Evolutionary conservation across 2,113 vertebrate genomes (phyloP), one percentile per base, ranked within the genome.

Genomic region (Pseudorhombus dupliciocellatus): DNA sequence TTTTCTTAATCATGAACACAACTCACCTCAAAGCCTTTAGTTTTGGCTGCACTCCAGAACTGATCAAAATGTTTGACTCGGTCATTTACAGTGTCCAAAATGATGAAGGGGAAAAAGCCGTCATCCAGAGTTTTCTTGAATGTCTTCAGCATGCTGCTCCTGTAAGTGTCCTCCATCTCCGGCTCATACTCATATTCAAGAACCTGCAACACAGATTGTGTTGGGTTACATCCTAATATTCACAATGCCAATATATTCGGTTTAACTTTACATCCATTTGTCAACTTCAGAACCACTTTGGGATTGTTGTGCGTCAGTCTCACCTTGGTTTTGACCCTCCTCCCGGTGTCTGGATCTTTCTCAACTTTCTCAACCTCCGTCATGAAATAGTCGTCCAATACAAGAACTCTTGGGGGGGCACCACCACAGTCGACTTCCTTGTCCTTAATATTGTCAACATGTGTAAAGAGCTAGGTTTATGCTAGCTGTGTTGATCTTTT

Each of bases 41-140:
- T 99, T 93, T 99, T 99, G 59, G 97, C 97, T 73, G 98, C 96
- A 63, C 98, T 99, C 98, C 98, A 99, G 85, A 99, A 99, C 88
- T 97, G 97, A 68, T 99, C 98, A 84, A 99, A 99, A 81, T 98
- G 96, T 81, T 96, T 95, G 62, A 99, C 97, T 85, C 91, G 92
- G 75, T 98, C 96, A 78, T 99, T 99, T 76, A 99, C 95, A 24
- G 97, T 96, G 84, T 99, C 98, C 57, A 99, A 90, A 76, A 99
- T 99, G 84, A 99, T 99, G 88, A 99, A 99, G 21, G 98, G 98
- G 64, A 99, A 99, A 90, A 99, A 99, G 8, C 98, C 97, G 14
- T 99, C 98, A 53, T 99, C 98, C 74, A 99, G 92, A 1, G 98
- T 99, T 89, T 99, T 99, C 87, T 96, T 97, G 77, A 99, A 99